These are phyloP conservation scores for Telmatherina bonti DNA, from an alignment of 2,797 vertebrate genomes.

Conservation along the genomic window DNA sequence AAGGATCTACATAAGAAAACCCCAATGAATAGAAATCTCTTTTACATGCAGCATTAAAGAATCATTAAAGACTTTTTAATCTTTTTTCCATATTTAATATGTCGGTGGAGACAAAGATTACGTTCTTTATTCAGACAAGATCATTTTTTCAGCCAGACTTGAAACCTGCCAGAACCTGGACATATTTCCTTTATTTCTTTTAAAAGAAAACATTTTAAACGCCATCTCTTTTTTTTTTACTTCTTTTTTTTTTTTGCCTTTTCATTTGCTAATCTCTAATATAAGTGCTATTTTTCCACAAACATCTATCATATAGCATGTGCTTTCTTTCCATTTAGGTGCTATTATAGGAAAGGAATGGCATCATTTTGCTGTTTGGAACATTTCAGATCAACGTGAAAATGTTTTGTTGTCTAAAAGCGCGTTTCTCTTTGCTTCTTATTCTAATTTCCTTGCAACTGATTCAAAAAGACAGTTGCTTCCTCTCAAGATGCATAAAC, in stretches of 20 bases:
- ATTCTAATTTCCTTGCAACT: background rate
- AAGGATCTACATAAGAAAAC: constrained; percentile 50
- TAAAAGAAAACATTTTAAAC: too few species aligned
- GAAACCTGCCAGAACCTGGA: background rate
- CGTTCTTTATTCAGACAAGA: constrained; percentile 1
- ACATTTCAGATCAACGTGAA: constrained; percentile 1
- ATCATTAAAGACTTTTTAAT: background rate
- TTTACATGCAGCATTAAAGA: constrained; percentile 44
- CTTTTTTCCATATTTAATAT: background rate
- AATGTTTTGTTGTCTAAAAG: background rate
- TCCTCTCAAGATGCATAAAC: background rate
- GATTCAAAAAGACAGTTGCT: constrained; percentile 8
- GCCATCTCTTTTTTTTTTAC: too few species aligned
- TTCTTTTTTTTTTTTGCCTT: too few species aligned
- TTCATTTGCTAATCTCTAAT: too few species aligned
- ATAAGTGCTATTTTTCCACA: too few species aligned
- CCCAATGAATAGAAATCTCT: constrained; percentile 41
- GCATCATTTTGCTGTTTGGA: background rate
- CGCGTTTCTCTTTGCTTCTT: too few species aligned
- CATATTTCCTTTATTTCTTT: too few species aligned
- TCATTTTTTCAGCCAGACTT: background rate
- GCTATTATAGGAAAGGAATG: background rate
- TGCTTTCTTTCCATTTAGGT: background rate
- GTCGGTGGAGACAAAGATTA: constrained; percentile 4
- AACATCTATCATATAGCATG: too few species aligned